Base-by-base conservation (phyloP, 30 jellyfish, hydroid and myxozoan genomes). In the Haliclystus octoradiatus region DNA sequence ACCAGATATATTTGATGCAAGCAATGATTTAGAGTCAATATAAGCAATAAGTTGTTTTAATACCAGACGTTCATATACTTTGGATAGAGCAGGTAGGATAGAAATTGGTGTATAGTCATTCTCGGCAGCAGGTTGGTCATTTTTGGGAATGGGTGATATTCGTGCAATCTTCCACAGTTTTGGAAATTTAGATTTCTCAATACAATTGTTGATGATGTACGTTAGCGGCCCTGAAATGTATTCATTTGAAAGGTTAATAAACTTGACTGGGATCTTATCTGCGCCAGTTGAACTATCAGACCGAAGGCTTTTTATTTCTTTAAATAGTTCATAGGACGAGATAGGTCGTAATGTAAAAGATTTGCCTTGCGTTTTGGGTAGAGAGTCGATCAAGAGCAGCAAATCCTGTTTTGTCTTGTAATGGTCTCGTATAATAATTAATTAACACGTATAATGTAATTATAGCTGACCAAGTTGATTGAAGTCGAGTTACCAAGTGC, bases 281-380 rank as follows among this genome's bases (percentile, higher is more conserved):
- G 76, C 73, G 30, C 87, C 87, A 50, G 75, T 46, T 65, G 87
- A 75, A 22, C 83, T 26, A 65, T 75, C 87, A 30, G 19, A 29
- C 31, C 84, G 73, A 1, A 64, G 87, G 29, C 73, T 49, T 64
- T 50, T 75, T 73, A 65, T 77, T 75, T 75, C 80, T 25, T 46
- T 24, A 49, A 29, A 40, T 40, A 40, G 14, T 5, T 40, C 57
- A 9, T 40, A 9, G 9, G 57, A 19, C 9, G 57, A 40, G 9
- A 40, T 40, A 9, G 9, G 9, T 5, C 57, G 57, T 19, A 19
- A 19, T 9, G 57, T 5, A 40, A 40, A 40, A 9, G 19, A 19
- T 19, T 9, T 40, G 9, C 57, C 57, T 40, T 40, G 57, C 19
- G 9, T 9, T 40, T 40, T 9, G 14, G 57, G 57, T 19, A 40